Evolutionary conservation across 1,140 invertebrate species (phyloP), one percentile per base, ranked within the genome.

Genomic region (Drosophila repletoides): DNA sequence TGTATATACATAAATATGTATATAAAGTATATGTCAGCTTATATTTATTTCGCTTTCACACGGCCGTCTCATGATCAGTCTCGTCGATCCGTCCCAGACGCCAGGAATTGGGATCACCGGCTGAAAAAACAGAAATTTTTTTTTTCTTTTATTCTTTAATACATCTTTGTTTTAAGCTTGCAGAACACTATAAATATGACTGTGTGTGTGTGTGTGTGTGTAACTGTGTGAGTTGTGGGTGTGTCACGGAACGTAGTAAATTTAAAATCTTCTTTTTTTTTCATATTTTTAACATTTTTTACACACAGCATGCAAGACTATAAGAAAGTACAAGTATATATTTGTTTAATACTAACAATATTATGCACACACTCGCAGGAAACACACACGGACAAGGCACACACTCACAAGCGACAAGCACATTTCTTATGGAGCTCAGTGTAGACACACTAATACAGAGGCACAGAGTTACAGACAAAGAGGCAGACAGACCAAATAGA

Each of bases 61-160:
- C 95, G 65, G 94, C 94, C 79, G 95, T 96, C 90, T 95, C 95
- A 79, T 95, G 94, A 88, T 96, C 95, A 84, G 93, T 93, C 91
- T 96, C 95, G 91, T 95, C 94, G 90, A 95, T 96, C 87, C 94
- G 92, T 76, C 95, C 95, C 67, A 95, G 92, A 72, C 95, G 92
- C 95, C 95, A 95, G 65, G 94, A 94, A 91, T 95, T 95, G 64
- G 94, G 94, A 92, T 95, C 94, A 55, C 93, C 93, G 72, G 93
- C 94, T 92, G 92, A 17, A 90, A 91, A 64, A 68, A 63, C 10
- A 29, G 4, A 40, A 61, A n/a, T 19, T 19, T 14, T 28, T 19
- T 24, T 12, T 31, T 29, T 29, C 22, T 33, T 26, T 52, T 15
- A n/a, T 6, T 24, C 29, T 40, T 40, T 36, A 10, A 7, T 36